A percentile compares a stretch with the other conserved stretches of the same genome.
Evolutionary conservation across 1,140 invertebrate species (phyloP).

Genomic region (Telenomus remus): DNA sequence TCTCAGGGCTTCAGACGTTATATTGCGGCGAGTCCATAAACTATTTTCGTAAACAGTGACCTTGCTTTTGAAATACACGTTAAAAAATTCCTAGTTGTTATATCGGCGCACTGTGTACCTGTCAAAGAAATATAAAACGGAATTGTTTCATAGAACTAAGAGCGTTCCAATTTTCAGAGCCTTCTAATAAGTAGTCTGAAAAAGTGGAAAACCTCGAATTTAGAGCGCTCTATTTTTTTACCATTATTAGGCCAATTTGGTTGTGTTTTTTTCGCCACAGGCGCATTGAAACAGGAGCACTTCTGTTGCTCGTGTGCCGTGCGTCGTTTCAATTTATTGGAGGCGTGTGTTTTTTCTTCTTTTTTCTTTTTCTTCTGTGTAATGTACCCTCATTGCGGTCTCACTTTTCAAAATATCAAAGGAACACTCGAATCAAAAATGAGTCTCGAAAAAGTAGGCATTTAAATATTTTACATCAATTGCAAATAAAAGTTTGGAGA

Average conservation of each 20-base stretch:
- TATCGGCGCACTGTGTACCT: slow-evolving; percentile 25
- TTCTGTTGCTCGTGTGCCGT: slow-evolving; percentile 52
- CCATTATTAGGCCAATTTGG: slow-evolving; percentile 73
- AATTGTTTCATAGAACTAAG: slow-evolving; percentile 16
- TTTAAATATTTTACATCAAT: background rate
- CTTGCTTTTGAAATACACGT: slow-evolving; percentile 28
- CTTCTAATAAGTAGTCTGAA: slow-evolving; percentile 40
- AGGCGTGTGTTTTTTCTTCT: slow-evolving; percentile 39
- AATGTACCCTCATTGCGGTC: background rate
- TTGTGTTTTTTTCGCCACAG: slow-evolving; percentile 33
- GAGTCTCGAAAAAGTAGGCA: background rate
- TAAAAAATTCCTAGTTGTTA: slow-evolving; percentile 34
- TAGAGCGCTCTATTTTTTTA: slow-evolving; percentile 66
- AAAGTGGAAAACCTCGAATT: slow-evolving; percentile 44
- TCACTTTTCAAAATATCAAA: slow-evolving; percentile 3
- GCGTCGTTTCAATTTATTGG: slow-evolving; percentile 61
- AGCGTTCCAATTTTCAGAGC: slow-evolving; percentile 15
- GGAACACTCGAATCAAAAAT: background rate
- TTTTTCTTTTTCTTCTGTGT: slow-evolving; percentile 2
- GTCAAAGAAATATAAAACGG: slow-evolving; percentile 46
- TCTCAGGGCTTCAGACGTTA: slow-evolving; percentile 62
- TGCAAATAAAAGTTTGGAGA: too few species aligned
- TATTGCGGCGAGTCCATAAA: slow-evolving; percentile 60
- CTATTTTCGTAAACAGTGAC: slow-evolving; percentile 20
- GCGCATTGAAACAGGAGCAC: slow-evolving; percentile 50